Evolutionary conservation across 2,797 vertebrate genomes (phyloP), one percentile per base, ranked within the genome.

Genomic region (Oreortyx pictus): DNA sequence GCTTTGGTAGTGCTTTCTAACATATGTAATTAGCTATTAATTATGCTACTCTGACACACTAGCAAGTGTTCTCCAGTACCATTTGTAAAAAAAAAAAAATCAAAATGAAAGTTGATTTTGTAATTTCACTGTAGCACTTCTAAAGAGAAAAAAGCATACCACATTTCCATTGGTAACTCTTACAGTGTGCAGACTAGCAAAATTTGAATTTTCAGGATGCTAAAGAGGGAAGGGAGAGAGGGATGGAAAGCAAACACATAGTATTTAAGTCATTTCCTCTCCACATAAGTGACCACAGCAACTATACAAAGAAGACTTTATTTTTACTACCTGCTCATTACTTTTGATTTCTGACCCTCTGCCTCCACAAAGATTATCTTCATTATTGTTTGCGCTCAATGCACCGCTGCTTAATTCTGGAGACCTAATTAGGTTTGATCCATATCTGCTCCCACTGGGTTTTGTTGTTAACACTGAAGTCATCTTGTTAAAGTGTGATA

Each of bases 281-380:
- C 88, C 94, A 92, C 92, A 97, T 74, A 96, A 94, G 88, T 93
- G 91, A 94, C 93, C 83, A 97, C 91, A 95, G 47, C 94, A 96
- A 90, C 92, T 92, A 93, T 95, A 93, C 89, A 96, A 96, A 33
- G 89, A 96, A 96, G 88, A 88, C 88, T 96, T 95, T 91, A 95
- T 95, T 96, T 97, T 93, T 94, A 96, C 95, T 97, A 97, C 97
- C 97, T 97, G 97, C 83, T 97, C 95, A 90, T 95, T 96, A 92
- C 50, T 93, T 94, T 89, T 94, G 82, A 90, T 94, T 94, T 96
- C 94, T 95, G 96, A 95, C 85, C 92, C 95, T 92, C 90, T 92
- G 93, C 65, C 89, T 95, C 76, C 96, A 97, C 61, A 90, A 81
- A 92, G 95, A 86, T 91, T 95, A 88, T 95, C 96, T 97, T 96